A percentile compares a stretch with the other conserved stretches of the same genome.
phyloP scores from a whole-genome alignment of 2,888 invertebrate species.

The Thalpophila matura region DNA sequence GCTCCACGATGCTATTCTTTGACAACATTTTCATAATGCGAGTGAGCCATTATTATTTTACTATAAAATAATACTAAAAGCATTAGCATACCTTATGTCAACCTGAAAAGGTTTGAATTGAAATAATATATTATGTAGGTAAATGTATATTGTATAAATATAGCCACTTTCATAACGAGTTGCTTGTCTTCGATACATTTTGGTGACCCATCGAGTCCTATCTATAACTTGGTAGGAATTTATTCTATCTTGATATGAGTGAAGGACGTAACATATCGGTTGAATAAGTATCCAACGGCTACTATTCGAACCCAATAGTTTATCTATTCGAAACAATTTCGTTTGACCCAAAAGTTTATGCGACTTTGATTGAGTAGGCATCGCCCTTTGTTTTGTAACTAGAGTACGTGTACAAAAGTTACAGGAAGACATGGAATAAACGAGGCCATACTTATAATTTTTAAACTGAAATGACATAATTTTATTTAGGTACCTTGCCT shows the following conservation, averaged over 20 bases:
- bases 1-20: not conserved
- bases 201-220: not conserved
- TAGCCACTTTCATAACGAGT: not conserved
- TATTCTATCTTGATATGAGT: conserved; percentile 21
- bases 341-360: conserved; percentile 71
- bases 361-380: conserved; percentile 67
- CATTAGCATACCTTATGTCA: conserved; percentile 5
- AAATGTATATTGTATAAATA: not conserved
- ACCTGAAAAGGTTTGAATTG: conserved; percentile 10
- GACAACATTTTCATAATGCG: not conserved
- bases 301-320: conserved; percentile 54
- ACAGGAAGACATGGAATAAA: conserved; percentile 32
- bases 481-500: conserved; percentile 58
- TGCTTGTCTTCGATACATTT: not conserved
- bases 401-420: conserved; percentile 36
- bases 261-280: conserved; percentile 10
- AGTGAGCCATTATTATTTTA: conserved; percentile 4
- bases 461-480: conserved; percentile 67
- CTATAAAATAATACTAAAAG: not conserved
- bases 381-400: conserved; percentile 50
- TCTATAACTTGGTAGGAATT: not conserved
- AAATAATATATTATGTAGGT: too few species aligned
- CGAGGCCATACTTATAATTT: conserved; percentile 59
- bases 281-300: conserved; percentile 27
- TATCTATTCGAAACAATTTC: conserved; percentile 59